Percentiles rank a stretch among this genome's conserved stretches.
Conservation (phyloP, 2,797 vertebrate genomes). For the Microctenopoma lineatum region DNA sequence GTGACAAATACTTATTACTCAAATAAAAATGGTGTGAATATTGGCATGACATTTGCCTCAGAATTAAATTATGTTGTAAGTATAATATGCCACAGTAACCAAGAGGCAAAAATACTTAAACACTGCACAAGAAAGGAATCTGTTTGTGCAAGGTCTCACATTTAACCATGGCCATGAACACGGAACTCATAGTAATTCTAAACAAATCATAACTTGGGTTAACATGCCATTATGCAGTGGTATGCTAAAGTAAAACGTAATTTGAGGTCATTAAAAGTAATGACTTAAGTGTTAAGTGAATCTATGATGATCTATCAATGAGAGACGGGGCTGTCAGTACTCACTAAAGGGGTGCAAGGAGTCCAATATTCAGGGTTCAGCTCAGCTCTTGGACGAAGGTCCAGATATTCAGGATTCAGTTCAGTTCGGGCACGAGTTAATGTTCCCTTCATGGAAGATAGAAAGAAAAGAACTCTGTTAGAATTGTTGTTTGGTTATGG, state of each 20-base stretch:
- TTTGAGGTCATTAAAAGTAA: slow-evolving; percentile 44
- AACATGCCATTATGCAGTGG: slow-evolving; percentile 25
- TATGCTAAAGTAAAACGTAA: slow-evolving; percentile 39
- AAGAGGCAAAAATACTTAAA: slow-evolving; percentile 56
- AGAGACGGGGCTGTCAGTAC: slow-evolving; percentile 74
- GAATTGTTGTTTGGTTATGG: slow-evolving; percentile 33
- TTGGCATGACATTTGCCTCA: slow-evolving; percentile 68
- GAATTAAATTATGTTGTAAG: slow-evolving; percentile 76
- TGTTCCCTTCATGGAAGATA: slow-evolving; percentile 83
- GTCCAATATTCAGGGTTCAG: slow-evolving; percentile 89
- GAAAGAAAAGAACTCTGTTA: slow-evolving; percentile 65
- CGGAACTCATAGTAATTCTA: slow-evolving; percentile 34
- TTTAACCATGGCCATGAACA: slow-evolving; percentile 36
- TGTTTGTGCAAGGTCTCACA: slow-evolving; percentile 24
- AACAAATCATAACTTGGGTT: slow-evolving; percentile 31
- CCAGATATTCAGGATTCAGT: slow-evolving; percentile 89
- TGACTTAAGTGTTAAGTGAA: slow-evolving; percentile 43
- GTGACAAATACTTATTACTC: slow-evolving; percentile 80
- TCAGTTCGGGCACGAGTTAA: slow-evolving; percentile 87
- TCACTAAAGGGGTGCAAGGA: slow-evolving; percentile 89
- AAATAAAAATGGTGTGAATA: slow-evolving; percentile 78
- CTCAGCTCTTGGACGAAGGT: slow-evolving; percentile 86
- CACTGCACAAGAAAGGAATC: slow-evolving; percentile 23
- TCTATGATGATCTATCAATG: slow-evolving; percentile 51
- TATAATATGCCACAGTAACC: slow-evolving; percentile 68